A percentile compares a stretch with the other conserved stretches of the same genome.
phyloP scores from a whole-genome alignment of 2,888 invertebrate genomes.

The Hirudinaria manillensis region DNA sequence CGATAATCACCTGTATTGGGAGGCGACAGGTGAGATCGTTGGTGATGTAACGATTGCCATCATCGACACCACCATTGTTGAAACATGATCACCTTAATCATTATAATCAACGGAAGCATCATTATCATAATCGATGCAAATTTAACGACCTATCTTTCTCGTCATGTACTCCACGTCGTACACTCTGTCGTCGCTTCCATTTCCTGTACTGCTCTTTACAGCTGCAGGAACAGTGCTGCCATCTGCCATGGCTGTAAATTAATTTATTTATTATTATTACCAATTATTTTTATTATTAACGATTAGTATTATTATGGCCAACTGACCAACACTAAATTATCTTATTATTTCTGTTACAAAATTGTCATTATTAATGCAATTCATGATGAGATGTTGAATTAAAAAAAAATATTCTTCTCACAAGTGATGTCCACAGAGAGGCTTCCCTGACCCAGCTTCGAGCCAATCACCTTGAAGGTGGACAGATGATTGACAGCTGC shows the following conservation, averaged over 20 bases:
- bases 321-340: not conserved
- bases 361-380: conserved; percentile 2
- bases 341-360: not conserved
- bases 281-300: no score
- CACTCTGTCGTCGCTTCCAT: not conserved
- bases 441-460: not conserved
- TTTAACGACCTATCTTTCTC: conserved; percentile 41
- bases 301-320: not conserved
- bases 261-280: not conserved
- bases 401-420: not conserved
- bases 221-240: not conserved
- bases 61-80: no score
- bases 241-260: conserved; percentile 10
- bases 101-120: not conserved
- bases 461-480: conserved; percentile 51
- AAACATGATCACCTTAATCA: not conserved
- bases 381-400: not conserved
- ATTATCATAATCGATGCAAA: conserved; percentile 2
- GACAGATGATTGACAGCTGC: conserved; percentile 55
- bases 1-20: conserved; percentile 43
- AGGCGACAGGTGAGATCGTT: not conserved
- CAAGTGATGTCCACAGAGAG: conserved; percentile 4
- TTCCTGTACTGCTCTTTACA: not conserved
- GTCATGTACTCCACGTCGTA: conserved; percentile 12
- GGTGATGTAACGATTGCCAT: not conserved